phyloP scores from a whole-genome alignment of 2,113 vertebrate genomes.

The Laterallus jamaicensis region DNA sequence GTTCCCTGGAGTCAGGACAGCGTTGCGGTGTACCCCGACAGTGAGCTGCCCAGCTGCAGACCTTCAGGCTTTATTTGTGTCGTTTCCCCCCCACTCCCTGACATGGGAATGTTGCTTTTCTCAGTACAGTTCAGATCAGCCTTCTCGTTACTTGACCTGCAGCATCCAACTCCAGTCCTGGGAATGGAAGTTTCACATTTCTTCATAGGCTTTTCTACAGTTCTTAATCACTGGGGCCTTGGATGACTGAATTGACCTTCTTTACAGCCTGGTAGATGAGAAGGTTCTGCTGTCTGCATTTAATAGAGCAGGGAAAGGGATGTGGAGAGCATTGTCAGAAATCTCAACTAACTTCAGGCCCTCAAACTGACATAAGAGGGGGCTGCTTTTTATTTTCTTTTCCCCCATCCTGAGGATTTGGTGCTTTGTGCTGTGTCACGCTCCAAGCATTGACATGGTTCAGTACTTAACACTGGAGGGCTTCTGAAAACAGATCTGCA shows the following conservation, averaged over 20 bases:
- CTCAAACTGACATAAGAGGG: not conserved
- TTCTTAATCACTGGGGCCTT: not conserved
- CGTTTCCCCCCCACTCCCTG: accelerated
- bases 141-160: not conserved
- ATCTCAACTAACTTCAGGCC: not conserved
- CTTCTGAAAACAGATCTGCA: not conserved
- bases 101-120: not conserved
- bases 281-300: not conserved
- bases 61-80: not conserved
- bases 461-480: not conserved
- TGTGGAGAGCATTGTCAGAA: not conserved
- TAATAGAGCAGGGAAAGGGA: not conserved
- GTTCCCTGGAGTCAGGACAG: not conserved
- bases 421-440: not conserved
- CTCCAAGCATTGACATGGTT: not conserved
- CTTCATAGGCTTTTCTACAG: not conserved
- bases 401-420: not conserved
- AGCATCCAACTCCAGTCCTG: not conserved
- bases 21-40: not conserved
- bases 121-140: not conserved
- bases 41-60: not conserved
- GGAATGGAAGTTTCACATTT: not conserved
- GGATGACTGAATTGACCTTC: not conserved
- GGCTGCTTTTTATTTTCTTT: not conserved
- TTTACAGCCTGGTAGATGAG: not conserved